phyloP scores from a whole-genome alignment of 2,113 vertebrate species.

The Brachionichthys hirsutus region DNA sequence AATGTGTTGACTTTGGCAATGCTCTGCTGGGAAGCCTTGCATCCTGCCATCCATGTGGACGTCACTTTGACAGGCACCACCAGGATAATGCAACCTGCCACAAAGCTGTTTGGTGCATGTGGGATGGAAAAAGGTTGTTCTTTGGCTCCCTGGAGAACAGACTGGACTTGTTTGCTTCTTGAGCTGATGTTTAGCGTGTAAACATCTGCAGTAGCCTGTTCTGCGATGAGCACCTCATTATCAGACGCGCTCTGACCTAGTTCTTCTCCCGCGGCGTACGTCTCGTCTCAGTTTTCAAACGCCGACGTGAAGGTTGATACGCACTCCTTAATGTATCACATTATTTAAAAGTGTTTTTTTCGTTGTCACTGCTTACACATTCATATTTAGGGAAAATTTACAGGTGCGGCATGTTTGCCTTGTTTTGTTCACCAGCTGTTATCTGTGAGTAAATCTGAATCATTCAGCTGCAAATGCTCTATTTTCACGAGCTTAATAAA shows the following conservation, averaged over 20 bases:
- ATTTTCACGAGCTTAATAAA: too few relatives aligned
- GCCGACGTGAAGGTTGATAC: too few relatives aligned
- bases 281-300: conserved; percentile 14
- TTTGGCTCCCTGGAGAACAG: conserved; percentile 5
- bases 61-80: too few relatives aligned
- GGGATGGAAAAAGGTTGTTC: conserved; percentile 50
- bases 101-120: background rate
- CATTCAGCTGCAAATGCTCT: too few relatives aligned
- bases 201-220: conserved; percentile 61
- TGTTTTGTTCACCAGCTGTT: conserved; percentile 5
- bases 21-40: too few relatives aligned
- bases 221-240: conserved; percentile 37
- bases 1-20: too few relatives aligned
- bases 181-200: conserved; percentile 44
- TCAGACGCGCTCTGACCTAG: conserved; percentile 48
- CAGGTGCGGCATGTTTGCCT: too few relatives aligned
- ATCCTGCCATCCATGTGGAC: too few relatives aligned
- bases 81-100: too few relatives aligned
- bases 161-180: conserved; percentile 28
- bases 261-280: conserved; percentile 30
- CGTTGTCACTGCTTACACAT: background rate
- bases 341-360: background rate
- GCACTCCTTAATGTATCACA: too few relatives aligned
- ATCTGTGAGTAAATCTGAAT: background rate
- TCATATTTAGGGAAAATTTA: background rate